Base-by-base conservation (phyloP, 2,113 vertebrate species). In the Pomatorhinus ruficollis region DNA sequence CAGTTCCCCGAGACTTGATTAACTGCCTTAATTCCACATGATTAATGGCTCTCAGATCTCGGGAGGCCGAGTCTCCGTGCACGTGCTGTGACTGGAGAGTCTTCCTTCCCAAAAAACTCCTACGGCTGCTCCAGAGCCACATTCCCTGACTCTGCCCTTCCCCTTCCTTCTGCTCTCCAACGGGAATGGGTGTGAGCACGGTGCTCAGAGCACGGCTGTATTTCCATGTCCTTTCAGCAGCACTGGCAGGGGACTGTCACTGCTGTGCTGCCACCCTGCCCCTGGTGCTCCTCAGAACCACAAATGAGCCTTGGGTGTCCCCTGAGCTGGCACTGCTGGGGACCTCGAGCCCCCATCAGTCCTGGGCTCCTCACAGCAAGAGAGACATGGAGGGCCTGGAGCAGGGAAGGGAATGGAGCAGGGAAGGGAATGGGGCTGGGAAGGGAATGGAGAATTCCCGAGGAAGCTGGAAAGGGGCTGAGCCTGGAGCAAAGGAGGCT, bases 21-120 rank as follows among this genome's bases (percentile, higher is more conserved):
- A 98, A 96, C 90, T 97, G 93, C 97, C 97, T 97, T 98, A 98
- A 98, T 98, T 98, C 96, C 97, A 84, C 77, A 66, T 95, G 98
- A 98, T 98, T 96, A 98, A 98, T 96, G 95, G 91, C 87, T 97
- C 94, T 89, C 90, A n/a, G 82, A 78, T 60, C 93, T 66, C 71
- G 37, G 22, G 66, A 90, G 83, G 82, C 35, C 17, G 60, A 57
- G 81, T 72, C 87, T 94, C 87, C 44, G 45, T 83, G 40, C 71
- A 28, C 53, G 15, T 44, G 71, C 4, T 40, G 42, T 47, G 90
- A 69, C 94, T 61, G 93, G 54, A 97, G 86, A 24, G n/a, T 37
- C 57, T 64, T 37, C 80, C 56, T 84, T 82, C 93, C 91, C 22
- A 49, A 47, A 59, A 20, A 31, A 16, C 70, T 30, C 45, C 57